Evolutionary conservation across 2,113 vertebrate genomes (phyloP).

Genomic region (Cyprinus carpio): DNA sequence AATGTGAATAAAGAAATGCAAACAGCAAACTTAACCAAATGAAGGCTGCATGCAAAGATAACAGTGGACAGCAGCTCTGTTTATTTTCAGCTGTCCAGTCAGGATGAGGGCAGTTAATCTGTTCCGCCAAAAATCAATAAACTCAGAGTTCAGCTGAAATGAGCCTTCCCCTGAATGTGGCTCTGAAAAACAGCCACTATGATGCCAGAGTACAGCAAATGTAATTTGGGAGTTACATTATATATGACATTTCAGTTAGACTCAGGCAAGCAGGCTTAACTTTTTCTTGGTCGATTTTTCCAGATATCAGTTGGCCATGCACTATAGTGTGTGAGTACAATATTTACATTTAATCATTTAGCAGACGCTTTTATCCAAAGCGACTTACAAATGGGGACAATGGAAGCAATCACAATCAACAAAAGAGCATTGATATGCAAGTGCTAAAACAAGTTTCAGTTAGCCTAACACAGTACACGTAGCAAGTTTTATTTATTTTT

Average conservation of each 20-base stretch:
- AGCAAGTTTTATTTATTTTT: too few relatives aligned
- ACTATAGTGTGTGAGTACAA: too few relatives aligned
- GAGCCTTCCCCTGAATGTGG: constrained; percentile 36
- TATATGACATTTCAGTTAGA: not conserved
- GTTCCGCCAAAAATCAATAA: constrained; percentile 54
- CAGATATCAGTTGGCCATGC: not conserved
- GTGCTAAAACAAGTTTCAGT: too few relatives aligned
- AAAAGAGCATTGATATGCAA: too few relatives aligned
- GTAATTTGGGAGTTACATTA: not conserved
- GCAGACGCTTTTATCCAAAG: too few relatives aligned
- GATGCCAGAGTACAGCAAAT: constrained; percentile 36
- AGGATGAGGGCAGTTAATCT: constrained; percentile 54
- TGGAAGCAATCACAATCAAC: too few relatives aligned
- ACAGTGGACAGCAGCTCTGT: constrained; percentile 25
- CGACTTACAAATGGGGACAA: too few relatives aligned
- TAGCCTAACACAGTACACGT: too few relatives aligned
- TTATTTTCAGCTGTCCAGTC: constrained; percentile 42
- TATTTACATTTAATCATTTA: too few relatives aligned
- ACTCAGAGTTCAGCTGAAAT: constrained; percentile 54
- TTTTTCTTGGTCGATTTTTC: not conserved
- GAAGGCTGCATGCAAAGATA: constrained; percentile 32
- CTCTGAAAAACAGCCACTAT: constrained; percentile 11
- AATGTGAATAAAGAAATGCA: not conserved
- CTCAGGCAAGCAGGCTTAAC: not conserved
- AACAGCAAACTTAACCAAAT: constrained; percentile 19